Evolutionary conservation across 1,140 invertebrate genomes (phyloP).

Genomic region (Globodera rostochiensis): DNA sequence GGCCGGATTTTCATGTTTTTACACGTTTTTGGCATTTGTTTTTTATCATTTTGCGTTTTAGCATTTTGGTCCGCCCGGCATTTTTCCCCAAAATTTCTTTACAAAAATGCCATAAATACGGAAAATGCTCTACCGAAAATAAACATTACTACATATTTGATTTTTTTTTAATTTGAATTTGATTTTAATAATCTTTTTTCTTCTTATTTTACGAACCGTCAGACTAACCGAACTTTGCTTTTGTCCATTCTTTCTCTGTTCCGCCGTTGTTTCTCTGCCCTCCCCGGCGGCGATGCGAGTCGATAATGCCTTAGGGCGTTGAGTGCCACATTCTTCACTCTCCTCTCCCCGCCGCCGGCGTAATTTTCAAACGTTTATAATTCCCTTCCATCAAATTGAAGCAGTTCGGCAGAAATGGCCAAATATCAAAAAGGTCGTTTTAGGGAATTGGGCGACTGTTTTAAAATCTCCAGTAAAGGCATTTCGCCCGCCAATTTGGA

Average conservation of each 20-base stretch:
- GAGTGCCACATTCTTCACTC: background rate
- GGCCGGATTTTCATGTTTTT: too few relatives aligned
- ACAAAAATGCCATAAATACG: too few relatives aligned
- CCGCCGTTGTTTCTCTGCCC: constrained; percentile 9
- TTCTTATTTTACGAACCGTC: too few relatives aligned
- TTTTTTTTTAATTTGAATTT: too few relatives aligned
- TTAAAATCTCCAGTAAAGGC: background rate
- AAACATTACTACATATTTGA: too few relatives aligned
- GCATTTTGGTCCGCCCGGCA: background rate
- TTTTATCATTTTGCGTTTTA: too few relatives aligned
- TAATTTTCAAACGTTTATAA: too few relatives aligned
- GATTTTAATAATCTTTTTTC: too few relatives aligned
- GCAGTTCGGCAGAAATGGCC: constrained; percentile 7
- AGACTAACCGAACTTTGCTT: too few relatives aligned
- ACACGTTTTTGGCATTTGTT: too few relatives aligned
- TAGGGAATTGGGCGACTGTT: background rate
- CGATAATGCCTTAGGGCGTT: background rate
- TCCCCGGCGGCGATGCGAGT: background rate
- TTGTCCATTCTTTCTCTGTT: background rate
- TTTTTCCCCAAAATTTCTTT: background rate
- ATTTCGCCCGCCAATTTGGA: background rate
- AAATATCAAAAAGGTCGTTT: constrained; percentile 26
- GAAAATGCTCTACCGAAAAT: too few relatives aligned
- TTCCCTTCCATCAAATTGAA: background rate
- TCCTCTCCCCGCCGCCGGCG: too few relatives aligned